phyloP scores from a whole-genome alignment of 1,140 invertebrate species.

The Theocolax elegans region DNA sequence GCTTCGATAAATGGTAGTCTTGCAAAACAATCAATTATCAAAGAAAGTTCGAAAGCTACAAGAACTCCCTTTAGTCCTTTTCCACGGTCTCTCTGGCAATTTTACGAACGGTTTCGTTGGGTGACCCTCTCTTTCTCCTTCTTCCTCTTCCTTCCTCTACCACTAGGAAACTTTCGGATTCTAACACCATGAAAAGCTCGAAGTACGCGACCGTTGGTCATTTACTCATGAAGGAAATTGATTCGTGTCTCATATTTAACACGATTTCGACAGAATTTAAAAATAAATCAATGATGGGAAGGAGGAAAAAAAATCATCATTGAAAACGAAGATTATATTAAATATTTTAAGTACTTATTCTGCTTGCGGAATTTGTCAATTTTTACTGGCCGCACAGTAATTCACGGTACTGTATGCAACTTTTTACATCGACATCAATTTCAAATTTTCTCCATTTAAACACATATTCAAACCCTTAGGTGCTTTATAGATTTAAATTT shows the following conservation, averaged over 20 bases:
- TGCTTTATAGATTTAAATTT: too few relatives aligned
- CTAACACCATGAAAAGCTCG: not conserved
- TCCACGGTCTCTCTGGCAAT: constrained; percentile 33
- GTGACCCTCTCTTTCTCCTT: too few relatives aligned
- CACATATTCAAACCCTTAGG: too few relatives aligned
- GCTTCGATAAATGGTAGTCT: constrained; percentile 49
- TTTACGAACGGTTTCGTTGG: constrained; percentile 56
- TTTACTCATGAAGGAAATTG: constrained; percentile 47
- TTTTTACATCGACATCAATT: too few relatives aligned
- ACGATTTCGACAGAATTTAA: constrained; percentile 51
- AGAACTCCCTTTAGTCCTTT: constrained; percentile 39
- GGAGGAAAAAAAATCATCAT: constrained; percentile 28
- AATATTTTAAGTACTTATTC: constrained; percentile 10
- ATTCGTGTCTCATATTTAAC: constrained; percentile 53
- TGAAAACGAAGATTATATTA: not conserved
- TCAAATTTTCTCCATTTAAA: too few relatives aligned
- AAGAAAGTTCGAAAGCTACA: constrained; percentile 57
- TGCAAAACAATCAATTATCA: constrained; percentile 65
- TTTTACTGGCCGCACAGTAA: too few relatives aligned
- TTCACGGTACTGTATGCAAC: too few relatives aligned
- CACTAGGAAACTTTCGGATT: not conserved
- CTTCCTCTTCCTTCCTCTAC: too few relatives aligned
- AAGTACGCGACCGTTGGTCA: not conserved
- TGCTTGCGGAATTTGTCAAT: not conserved
- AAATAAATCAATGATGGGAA: constrained; percentile 51